Evolutionary conservation across 2,888 invertebrate genomes (phyloP), one percentile per base, ranked within the genome.

Genomic region (Gordius sp.): DNA sequence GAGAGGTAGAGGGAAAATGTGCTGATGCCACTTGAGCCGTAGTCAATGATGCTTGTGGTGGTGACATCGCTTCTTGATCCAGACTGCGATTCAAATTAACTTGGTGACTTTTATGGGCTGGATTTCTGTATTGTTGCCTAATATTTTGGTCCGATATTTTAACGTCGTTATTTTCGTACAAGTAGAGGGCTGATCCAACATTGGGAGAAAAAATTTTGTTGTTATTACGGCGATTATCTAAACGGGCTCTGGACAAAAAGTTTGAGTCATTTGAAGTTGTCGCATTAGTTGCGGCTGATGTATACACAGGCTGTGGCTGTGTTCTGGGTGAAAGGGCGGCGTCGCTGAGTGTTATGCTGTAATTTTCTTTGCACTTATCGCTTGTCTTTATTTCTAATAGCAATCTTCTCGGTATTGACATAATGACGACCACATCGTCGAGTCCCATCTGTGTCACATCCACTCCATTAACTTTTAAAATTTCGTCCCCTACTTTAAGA

Each of bases 401-500:
- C 66, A 97, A 75, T 64, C 93, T 77, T 66, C 89, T 77, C 2
- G 97, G 93, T 73, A 97, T 97, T 66, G 89, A 89, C 86, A 97
- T 91, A 65, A 93, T 85, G 66, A 93, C 86, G 63, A 97, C 97
- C 61, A 97, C 97, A 71, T 97, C 97, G 71, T 97, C 93, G 65
- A 97, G 74, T 63, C 86, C 85, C 89, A 93, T 93, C 66, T 82
- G 79, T 61, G 86, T 81, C 63, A 97, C 93, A 69, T 91, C 89
- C 62, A 97, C 93, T 66, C 89, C 75, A 72, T 97, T 97, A 59
- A 97, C 91, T 39, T 89, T 87, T 64, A 97, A 74, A 67, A 97
- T 91, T 75, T 97, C 93, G 71, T 97, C 93, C 53, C 91, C 91
- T 57, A 27, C 28, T 20, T 27, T 23, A 13, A 57, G 13, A 24